Evolutionary conservation across 37 sponge, comb jelly and placozoan genomes (phyloP), one percentile per base, ranked within the genome.

Genomic region (Theonella swinhoei): DNA sequence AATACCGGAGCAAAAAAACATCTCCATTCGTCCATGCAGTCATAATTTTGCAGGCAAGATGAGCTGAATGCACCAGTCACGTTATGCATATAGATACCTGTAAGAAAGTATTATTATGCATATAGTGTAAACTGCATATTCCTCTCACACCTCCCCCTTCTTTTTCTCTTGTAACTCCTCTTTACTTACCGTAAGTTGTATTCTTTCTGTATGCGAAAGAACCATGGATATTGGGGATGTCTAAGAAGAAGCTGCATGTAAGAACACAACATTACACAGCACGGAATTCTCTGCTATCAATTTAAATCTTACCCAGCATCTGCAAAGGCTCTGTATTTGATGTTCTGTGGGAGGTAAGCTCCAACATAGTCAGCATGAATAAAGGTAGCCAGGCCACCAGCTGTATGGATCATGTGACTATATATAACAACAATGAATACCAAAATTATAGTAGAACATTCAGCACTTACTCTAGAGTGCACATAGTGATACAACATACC

Each of bases 341-440:
- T 47, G 3, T 68, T 33, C 19, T 20, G 25, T 1, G 93, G 93
- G 4, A 93, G n/a, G 9, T 77, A 26, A 20, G 40, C 39, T 7
- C 31, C 30, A 0, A 89, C 82, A 89, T 80, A 81, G 70, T 93
- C 93, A 74, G 84, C 79, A 73, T 93, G 90, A 1, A 93, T 39
- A 70, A 85, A 93, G 0, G 93, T 89, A 20, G 79, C 83, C 76
- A 93, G 69, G 2, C 93, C 93, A 47, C 93, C 93, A 81, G 93
- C 93, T 90, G 42, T 7, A 67, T 7, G 64, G 39, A 70, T 24
- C n/a, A n/a, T n/a, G n/a, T n/a, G n/a, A n/a, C n/a, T n/a, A n/a
- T n/a, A n/a, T n/a, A n/a, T n/a, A n/a, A n/a, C n/a, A n/a, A n/a
- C n/a, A n/a, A n/a, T n/a, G n/a, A n/a, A n/a, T n/a, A n/a, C n/a